phyloP scores from a whole-genome alignment of 2,113 vertebrate genomes.

The Antechinus flavipes region DNA sequence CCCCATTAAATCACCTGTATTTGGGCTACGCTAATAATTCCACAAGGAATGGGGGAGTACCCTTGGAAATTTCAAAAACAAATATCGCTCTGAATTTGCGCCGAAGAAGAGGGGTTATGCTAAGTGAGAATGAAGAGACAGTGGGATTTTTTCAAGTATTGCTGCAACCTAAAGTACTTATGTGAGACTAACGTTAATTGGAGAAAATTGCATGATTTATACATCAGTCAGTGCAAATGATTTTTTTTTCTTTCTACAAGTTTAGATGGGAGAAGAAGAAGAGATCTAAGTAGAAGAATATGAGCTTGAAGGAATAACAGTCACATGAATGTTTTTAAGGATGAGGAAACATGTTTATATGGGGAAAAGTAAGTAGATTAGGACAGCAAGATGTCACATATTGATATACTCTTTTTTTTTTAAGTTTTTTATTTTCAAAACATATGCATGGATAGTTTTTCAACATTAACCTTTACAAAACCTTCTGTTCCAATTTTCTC shows the following conservation, averaged over 20 bases:
- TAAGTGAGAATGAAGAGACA: background rate
- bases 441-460: too few relatives aligned
- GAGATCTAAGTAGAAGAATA: background rate
- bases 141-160: background rate
- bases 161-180: background rate
- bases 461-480: too few relatives aligned
- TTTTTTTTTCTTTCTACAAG: background rate
- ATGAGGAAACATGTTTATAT: background rate
- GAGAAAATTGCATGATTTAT: background rate
- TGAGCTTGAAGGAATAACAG: background rate
- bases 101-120: background rate
- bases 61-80: background rate
- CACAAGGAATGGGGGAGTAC: background rate
- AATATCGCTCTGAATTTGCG: background rate
- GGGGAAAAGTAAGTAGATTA: background rate
- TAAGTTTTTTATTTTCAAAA: too few relatives aligned
- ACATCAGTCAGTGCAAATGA: background rate
- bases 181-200: background rate
- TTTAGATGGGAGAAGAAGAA: background rate
- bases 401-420: too few relatives aligned
- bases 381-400: background rate
- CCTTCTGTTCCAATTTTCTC: too few relatives aligned
- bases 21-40: background rate
- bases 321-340: background rate
- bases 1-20: slow-evolving; percentile 21